Conservation (phyloP, 1,140 invertebrate genomes). For the Rhyzopertha dominica region DNA sequence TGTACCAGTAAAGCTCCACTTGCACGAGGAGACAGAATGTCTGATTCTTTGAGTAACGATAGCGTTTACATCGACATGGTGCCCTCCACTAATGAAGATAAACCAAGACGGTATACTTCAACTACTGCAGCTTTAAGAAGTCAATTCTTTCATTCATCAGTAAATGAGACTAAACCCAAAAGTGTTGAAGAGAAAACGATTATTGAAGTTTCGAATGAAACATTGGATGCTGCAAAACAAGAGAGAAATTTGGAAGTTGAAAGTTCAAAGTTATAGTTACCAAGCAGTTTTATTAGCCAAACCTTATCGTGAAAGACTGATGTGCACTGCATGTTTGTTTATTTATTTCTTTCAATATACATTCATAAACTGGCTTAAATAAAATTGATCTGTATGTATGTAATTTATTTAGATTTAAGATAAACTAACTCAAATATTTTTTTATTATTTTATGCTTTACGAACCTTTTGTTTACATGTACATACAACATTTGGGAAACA, state of each 20-base stretch:
- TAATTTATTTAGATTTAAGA: too few relatives aligned
- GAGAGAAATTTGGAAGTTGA: slow-evolving; percentile 10
- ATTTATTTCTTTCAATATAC: too few relatives aligned
- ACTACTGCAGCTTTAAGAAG: slow-evolving; percentile 37
- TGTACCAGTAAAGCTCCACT: slow-evolving; percentile 20
- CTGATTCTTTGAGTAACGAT: slow-evolving; percentile 38
- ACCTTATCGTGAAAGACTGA: slow-evolving; percentile 14
- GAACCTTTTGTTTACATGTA: too few relatives aligned
- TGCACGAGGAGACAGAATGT: slow-evolving; percentile 13
- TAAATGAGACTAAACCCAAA: slow-evolving; percentile 31
- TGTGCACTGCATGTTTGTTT: too few relatives aligned
- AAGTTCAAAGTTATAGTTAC: slow-evolving; percentile 16
- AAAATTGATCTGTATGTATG: too few relatives aligned
- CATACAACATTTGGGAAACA: too few relatives aligned
- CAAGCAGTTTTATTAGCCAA: not conserved
- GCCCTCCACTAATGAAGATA: slow-evolving; percentile 22
- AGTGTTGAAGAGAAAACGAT: slow-evolving; percentile 40
- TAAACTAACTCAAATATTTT: too few relatives aligned
- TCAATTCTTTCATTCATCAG: slow-evolving; percentile 39
- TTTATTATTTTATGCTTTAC: too few relatives aligned
- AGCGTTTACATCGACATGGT: slow-evolving; percentile 40
- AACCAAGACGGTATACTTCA: slow-evolving; percentile 28
- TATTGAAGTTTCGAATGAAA: slow-evolving; percentile 41
- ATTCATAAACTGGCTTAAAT: too few relatives aligned
- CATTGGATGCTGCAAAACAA: slow-evolving; percentile 36